Conservation (phyloP, 2,797 vertebrate genomes). For the Anguilla anguilla region DNA sequence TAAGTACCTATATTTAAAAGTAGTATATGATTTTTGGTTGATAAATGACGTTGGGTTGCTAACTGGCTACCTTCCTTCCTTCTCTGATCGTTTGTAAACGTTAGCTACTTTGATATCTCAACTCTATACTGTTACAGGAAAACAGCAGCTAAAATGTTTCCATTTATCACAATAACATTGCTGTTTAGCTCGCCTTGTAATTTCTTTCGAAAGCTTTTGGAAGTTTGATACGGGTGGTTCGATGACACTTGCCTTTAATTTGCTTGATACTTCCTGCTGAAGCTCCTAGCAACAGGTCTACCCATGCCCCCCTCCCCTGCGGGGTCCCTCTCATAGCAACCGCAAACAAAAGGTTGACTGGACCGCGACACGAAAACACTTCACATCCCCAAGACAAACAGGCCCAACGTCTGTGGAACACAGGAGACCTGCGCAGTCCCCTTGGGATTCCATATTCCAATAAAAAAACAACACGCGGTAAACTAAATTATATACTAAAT, state of each 20-base stretch:
- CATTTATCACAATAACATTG: no score
- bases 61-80: background rate
- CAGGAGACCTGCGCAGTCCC: background rate
- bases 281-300: slow-evolving; percentile 32
- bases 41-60: background rate
- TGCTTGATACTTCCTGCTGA: slow-evolving; percentile 28
- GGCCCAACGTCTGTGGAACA: background rate
- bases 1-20: background rate
- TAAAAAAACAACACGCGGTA: background rate
- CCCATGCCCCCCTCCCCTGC: background rate
- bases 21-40: background rate
- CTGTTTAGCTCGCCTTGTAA: background rate
- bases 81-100: background rate
- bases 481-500: no score
- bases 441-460: background rate
- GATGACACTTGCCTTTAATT: slow-evolving; percentile 23
- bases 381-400: slow-evolving; percentile 16
- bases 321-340: slow-evolving; percentile 26
- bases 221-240: background rate
- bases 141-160: no score
- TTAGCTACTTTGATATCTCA: no score
- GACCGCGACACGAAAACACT: slow-evolving; percentile 8
- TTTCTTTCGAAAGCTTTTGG: background rate
- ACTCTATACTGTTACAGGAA: no score
- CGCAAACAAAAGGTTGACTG: slow-evolving; percentile 21